These are phyloP conservation scores for Oreochromis tanganicae DNA, from an alignment of 2,113 vertebrate species.

Conservation along the genomic window DNA sequence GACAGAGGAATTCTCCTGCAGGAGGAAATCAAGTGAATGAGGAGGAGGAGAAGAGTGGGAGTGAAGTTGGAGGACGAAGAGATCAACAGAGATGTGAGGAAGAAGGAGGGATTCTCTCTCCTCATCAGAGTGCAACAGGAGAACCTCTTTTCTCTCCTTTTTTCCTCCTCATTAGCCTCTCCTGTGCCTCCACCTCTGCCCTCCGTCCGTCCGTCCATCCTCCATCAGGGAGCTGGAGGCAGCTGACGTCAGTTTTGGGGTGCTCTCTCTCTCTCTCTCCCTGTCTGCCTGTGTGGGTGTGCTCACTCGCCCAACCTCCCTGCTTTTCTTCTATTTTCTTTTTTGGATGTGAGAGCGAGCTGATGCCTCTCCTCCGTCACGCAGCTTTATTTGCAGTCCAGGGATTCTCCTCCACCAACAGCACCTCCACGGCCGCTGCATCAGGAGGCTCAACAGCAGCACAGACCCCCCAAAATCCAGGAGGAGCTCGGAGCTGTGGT, in stretches of 20 bases:
- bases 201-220: background rate
- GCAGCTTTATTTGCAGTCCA: constrained; percentile 24
- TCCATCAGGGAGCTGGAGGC: background rate
- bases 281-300: constrained; percentile 34
- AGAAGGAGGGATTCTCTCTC: background rate
- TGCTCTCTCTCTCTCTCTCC: background rate
- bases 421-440: background rate
- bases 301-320: constrained; percentile 11
- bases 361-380: constrained; percentile 38
- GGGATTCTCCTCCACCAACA: constrained; percentile 27
- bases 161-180: background rate
- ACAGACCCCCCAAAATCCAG: background rate
- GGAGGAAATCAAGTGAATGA: background rate
- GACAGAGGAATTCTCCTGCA: constrained; percentile 26
- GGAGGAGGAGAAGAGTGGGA: background rate
- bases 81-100: background rate
- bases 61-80: constrained; percentile 5
- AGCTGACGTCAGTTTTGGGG: constrained; percentile 7
- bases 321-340: background rate
- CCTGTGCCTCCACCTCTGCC: background rate
- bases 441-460: background rate
- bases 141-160: background rate
- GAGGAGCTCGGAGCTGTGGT: background rate
- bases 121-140: constrained; percentile 38
- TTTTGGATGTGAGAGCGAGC: background rate